Evolutionary conservation across 2,888 invertebrate genomes (phyloP), one percentile per base, ranked within the genome.

Genomic region (Hermaeophaga mercurialis): DNA sequence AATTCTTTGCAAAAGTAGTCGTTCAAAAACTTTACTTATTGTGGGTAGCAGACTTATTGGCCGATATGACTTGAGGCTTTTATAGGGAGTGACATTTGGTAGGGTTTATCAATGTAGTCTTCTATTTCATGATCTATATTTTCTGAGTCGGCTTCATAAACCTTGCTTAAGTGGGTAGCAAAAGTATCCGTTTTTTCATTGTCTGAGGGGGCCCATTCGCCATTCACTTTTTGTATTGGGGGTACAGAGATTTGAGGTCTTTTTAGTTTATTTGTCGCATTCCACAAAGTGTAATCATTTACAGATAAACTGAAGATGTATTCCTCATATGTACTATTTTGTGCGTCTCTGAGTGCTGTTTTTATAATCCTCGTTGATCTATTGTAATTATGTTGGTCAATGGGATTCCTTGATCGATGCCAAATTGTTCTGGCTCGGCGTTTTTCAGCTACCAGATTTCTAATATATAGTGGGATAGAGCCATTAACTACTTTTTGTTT

Each of bases 231-330:
- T n/a, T 11, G 8, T 11, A 18, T 18, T 39, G 18, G 19, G 18
- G 39, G 39, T 39, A 39, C 18, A 39, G 17, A 6, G 7, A 39
- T 39, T 11, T 39, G 39, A 18, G 17, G 17, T 39, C 9, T 39
- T 39, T 39, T 39, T 15, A 36, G 15, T 36, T 36, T 36, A 3
- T 36, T 39, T 39, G 39, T 39, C 39, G 39, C 39, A 9, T 39
- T 39, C 18, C 18, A 39, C 9, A 39, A 15, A 7, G 18, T 9
- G 15, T 39, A 28, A 28, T 28, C 28, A 28, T 28, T 28, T 6
- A n/a, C 28, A 8, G 28, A 28, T 6, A 28, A n/a, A 8, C 9
- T 28, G 2, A n/a, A 28, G 9, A 28, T 28, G 5, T 28, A 28
- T 28, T 28, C n/a, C 28, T 28, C 28, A 28, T 8, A 28, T 5